Evolutionary conservation across 1,140 invertebrate genomes (phyloP).

Genomic region (Scaptomyza pallida): DNA sequence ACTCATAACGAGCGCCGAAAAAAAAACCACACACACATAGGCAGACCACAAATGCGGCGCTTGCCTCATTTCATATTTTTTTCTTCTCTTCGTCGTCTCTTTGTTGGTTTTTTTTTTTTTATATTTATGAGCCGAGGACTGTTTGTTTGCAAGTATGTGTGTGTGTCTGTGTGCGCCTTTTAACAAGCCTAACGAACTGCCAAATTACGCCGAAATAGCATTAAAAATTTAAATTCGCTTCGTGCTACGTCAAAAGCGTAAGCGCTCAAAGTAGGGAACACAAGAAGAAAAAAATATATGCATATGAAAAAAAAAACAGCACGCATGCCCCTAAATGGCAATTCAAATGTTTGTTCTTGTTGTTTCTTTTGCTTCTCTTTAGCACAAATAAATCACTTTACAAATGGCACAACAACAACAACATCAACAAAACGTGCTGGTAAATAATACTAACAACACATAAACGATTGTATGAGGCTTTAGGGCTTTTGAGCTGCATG

Average conservation of each 20-base stretch:
- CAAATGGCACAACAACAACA: constrained; percentile 39
- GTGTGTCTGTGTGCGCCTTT: constrained; percentile 40
- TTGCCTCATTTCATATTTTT: constrained; percentile 38
- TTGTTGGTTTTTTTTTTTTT: constrained; percentile 64
- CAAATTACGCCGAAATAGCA: constrained; percentile 79
- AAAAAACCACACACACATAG: constrained; percentile 18
- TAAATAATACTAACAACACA: constrained; percentile 27
- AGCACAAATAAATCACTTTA: constrained; percentile 55
- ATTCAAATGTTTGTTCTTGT: constrained; percentile 40
- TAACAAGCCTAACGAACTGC: constrained; percentile 80
- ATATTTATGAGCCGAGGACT: constrained; percentile 66
- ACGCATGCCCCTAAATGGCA: constrained; percentile 50
- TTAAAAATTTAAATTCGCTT: constrained; percentile 78
- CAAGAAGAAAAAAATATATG: constrained; percentile 1
- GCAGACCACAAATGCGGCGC: constrained; percentile 63
- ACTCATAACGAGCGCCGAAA: constrained; percentile 51
- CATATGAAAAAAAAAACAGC: too few species aligned
- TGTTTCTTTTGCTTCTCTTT: constrained; percentile 26
- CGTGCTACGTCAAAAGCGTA: constrained; percentile 58
- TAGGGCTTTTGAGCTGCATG: constrained; percentile 3
- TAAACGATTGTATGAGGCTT: constrained; percentile 2
- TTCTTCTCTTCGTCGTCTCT: constrained; percentile 2
- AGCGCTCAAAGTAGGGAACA: constrained; percentile 69
- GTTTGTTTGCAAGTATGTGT: constrained; percentile 3
- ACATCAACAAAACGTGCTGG: constrained; percentile 28